Percentiles rank a stretch among this genome's conserved stretches.
Evolutionary conservation across 2,113 vertebrate species (phyloP).

Genomic region (Petaurus breviceps): DNA sequence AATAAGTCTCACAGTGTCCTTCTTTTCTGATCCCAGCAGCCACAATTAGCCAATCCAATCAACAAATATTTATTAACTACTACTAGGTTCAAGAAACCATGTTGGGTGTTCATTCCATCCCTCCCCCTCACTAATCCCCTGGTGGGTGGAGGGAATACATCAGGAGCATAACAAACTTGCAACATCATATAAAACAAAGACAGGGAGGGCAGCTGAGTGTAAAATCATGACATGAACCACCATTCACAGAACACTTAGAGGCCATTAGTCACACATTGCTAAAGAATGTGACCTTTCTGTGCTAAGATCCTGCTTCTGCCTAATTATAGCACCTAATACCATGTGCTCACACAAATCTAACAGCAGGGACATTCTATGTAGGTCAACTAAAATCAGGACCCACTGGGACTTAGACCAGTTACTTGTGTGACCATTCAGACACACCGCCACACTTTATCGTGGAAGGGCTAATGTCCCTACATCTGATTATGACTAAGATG

Average conservation of each 20-base stretch:
- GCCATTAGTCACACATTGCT: background rate
- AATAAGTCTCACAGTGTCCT: background rate
- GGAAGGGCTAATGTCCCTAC: slow-evolving; percentile 65
- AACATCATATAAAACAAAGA: background rate
- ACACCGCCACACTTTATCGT: slow-evolving; percentile 65
- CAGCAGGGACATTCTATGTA: background rate
- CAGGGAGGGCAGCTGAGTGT: background rate
- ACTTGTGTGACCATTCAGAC: slow-evolving; percentile 21
- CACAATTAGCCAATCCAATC: background rate
- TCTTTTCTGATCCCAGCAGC: background rate
- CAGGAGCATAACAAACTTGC: background rate
- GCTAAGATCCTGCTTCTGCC: background rate
- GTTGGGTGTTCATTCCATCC: background rate
- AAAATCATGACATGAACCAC: background rate
- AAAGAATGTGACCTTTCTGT: background rate
- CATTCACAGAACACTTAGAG: background rate
- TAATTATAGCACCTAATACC: background rate
- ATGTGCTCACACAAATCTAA: background rate
- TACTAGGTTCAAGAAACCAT: background rate
- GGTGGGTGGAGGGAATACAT: background rate
- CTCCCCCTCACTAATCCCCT: background rate
- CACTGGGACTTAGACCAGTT: background rate
- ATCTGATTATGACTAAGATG: slow-evolving; percentile 67
- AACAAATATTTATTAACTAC: background rate
- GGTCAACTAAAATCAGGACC: background rate